Percentiles rank a stretch among this genome's conserved stretches.
Conservation (phyloP, 1,140 invertebrate genomes). For the Cydia amplana region DNA sequence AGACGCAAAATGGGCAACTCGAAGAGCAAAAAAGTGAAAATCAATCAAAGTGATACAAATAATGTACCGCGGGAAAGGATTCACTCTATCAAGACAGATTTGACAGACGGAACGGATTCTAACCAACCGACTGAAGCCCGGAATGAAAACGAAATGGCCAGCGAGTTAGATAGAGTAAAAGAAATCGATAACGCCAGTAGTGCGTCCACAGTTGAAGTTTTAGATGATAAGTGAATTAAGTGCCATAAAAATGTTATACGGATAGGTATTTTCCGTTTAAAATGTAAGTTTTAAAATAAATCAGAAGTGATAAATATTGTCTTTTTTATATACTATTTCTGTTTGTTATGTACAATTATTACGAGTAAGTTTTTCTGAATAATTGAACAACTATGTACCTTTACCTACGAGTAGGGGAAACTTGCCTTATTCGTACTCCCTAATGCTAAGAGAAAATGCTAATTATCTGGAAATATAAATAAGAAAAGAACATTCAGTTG, state of each 20-base stretch:
- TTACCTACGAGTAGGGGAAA: too few species aligned
- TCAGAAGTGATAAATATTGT: too few species aligned
- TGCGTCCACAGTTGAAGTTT: constrained; percentile 70
- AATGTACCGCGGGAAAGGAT: constrained; percentile 53
- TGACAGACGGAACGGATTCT: constrained; percentile 42
- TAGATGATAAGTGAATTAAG: constrained; percentile 69
- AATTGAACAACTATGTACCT: too few species aligned
- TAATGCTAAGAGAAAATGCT: too few species aligned
- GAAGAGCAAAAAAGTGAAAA: constrained; percentile 71
- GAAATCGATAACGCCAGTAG: constrained; percentile 69
- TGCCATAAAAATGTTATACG: not conserved
- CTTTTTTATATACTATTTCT: too few species aligned
- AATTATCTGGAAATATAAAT: too few species aligned
- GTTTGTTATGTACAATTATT: too few species aligned
- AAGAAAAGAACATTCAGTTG: too few species aligned
- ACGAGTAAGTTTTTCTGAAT: too few species aligned
- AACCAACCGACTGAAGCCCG: constrained; percentile 1
- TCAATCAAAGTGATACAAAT: constrained; percentile 51
- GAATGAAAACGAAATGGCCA: constrained; percentile 36
- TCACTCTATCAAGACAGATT: constrained; percentile 62
- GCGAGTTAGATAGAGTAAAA: constrained; percentile 40
- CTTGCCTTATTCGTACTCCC: too few species aligned
- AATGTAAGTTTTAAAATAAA: not conserved
- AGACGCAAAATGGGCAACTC: constrained; percentile 66
- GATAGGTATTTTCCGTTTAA: not conserved